Conservation (phyloP, 2,888 invertebrate genomes). For the Acanthosoma haemorrhoidale region DNA sequence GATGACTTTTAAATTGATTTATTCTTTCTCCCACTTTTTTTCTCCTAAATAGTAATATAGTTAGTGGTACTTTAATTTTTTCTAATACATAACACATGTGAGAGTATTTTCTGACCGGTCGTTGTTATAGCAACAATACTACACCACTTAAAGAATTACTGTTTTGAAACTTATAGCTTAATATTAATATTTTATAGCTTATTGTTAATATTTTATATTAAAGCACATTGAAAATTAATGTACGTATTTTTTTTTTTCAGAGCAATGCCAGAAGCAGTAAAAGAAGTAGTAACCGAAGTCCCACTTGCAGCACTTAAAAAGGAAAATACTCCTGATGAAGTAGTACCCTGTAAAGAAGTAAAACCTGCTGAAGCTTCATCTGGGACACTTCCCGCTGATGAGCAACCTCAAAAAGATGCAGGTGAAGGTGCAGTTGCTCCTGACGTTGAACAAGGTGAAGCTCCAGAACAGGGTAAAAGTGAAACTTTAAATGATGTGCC, state of each 20-base stretch:
- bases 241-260: not conserved
- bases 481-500: not conserved
- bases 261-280: slow-evolving; percentile 31
- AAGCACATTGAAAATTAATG: not conserved
- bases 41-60: too few relatives aligned
- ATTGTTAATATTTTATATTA: not conserved
- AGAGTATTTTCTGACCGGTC: too few relatives aligned
- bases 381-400: slow-evolving; percentile 22
- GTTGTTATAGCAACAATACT: too few relatives aligned
- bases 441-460: slow-evolving; percentile 13
- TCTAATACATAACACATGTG: too few relatives aligned
- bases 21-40: too few relatives aligned
- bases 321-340: slow-evolving; percentile 25
- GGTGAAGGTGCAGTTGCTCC: slow-evolving; percentile 21
- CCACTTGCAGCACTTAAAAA: not conserved
- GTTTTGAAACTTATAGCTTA: too few relatives aligned
- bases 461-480: slow-evolving; percentile 26
- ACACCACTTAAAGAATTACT: too few relatives aligned
- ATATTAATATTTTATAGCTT: not conserved
- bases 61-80: too few relatives aligned
- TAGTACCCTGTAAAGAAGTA: slow-evolving; percentile 17
- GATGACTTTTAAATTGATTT: too few relatives aligned
- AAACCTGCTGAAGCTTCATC: slow-evolving; percentile 17
- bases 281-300: slow-evolving; percentile 31
- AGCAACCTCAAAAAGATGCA: not conserved